Evolutionary conservation across 2,888 invertebrate species (phyloP), one percentile per base, ranked within the genome.

Genomic region (Dyspetes luteomarginatus): DNA sequence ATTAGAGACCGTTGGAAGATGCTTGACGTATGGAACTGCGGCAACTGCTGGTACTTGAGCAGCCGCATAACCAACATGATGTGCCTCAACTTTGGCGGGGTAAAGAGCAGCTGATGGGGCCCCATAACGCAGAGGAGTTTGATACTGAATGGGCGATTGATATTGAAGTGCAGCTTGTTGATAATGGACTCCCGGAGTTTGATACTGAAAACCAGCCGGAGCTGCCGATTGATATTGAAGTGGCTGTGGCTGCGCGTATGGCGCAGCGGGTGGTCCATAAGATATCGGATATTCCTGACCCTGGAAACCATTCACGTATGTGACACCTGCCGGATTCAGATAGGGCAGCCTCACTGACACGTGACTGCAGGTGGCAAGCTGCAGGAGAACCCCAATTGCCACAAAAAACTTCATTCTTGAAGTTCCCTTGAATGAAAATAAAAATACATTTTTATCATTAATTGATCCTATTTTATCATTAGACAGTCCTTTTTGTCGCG

Each of bases 261-360:
- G 60, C 26, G 56, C 22, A 56, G 78, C 62, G 4, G 58, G 82
- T 17, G 83, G 64, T 1, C 83, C 85, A 56, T 89, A 88, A 22
- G 85, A 78, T 17, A 86, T 81, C 41, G 88, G 87, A 15, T 86
- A 88, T 9, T 87, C 88, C 64, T 88, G 88, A 26, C 86, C 89
- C 24, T 85, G 86, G 50, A 83, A 87, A 62, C 88, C 88, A 77
- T 87, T 87, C 19, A 93, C 87, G 85, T 93, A 93, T 19, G 93
- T 93, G 7, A 94, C 93, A 82, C 93, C 94, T 3, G 94, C 94
- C 4, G 94, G 93, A 90, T 92, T 93, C 41, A 91, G 86, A 85
- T 92, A 93, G n/a, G 93, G 92, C 88, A 93, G 90, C 55, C 90
- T 88, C n/a, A 93, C 90, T 19, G 90, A 84, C 58, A 90, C 90